A percentile compares a stretch with the other conserved stretches of the same genome.
Conservation (phyloP, 1,140 invertebrate species). For the Orchestia grillus region DNA sequence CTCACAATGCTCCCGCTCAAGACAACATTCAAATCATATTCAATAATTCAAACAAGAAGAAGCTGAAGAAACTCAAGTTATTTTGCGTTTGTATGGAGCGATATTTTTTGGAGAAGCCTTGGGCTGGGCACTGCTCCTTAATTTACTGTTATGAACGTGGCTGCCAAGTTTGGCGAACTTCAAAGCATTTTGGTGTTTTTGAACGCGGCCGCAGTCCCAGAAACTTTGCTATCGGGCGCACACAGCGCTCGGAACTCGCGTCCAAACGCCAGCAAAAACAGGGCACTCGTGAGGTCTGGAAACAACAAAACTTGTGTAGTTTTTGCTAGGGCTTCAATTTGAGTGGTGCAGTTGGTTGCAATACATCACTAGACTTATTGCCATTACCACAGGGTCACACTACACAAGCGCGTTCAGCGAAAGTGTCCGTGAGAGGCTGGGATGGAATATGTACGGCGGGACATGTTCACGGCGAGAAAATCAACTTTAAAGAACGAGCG, state of each 20-base stretch:
- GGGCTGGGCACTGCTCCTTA: background rate
- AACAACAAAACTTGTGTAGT: background rate
- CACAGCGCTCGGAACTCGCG: background rate
- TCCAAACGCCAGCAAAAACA: background rate
- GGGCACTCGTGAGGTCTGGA: background rate
- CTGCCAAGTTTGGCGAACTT: background rate
- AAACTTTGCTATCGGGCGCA: background rate
- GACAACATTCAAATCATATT: background rate
- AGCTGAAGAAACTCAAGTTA: background rate
- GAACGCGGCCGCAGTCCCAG: background rate
- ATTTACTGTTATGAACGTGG: background rate
- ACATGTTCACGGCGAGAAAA: no score
- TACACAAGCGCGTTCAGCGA: no score
- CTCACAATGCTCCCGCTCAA: no score
- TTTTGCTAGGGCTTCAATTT: no score
- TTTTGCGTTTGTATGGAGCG: background rate
- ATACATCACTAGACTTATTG: no score
- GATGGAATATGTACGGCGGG: no score
- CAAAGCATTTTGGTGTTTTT: background rate
- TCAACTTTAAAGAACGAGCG: no score
- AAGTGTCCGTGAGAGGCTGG: no score
- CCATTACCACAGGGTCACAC: no score
- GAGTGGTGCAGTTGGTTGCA: no score
- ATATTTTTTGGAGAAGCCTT: background rate
- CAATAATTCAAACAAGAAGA: background rate